These are phyloP conservation scores for Chloroclystis v-ata DNA, from an alignment of 2,888 invertebrate species.

Conservation along the genomic window DNA sequence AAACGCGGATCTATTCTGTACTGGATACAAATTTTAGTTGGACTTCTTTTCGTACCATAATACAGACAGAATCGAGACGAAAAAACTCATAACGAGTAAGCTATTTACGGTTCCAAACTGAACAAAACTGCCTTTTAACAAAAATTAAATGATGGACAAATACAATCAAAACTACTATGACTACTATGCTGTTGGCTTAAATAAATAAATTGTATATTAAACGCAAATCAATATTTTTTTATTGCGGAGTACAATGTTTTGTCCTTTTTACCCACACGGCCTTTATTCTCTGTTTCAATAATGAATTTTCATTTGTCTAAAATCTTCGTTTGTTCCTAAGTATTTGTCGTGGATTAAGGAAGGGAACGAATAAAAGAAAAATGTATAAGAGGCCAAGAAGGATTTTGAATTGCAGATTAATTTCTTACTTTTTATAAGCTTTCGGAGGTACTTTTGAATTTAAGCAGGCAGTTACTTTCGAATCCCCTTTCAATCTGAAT, in stretches of 20 bases:
- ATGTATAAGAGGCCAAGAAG: slow-evolving; percentile 47
- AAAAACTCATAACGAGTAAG: too few species aligned
- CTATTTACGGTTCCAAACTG: too few species aligned
- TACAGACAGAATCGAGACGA: too few species aligned
- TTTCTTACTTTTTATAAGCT: slow-evolving; percentile 63
- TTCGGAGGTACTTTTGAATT: slow-evolving; percentile 53
- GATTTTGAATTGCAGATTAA: slow-evolving; percentile 68
- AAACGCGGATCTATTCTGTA: too few species aligned
- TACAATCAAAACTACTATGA: too few species aligned
- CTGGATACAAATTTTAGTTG: too few species aligned
- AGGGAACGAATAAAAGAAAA: slow-evolving; percentile 44
- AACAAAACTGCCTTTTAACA: too few species aligned
- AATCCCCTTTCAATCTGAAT: slow-evolving; percentile 40
- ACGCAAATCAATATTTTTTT: background rate
- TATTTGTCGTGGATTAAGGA: slow-evolving; percentile 44
- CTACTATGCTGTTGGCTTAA: too few species aligned
- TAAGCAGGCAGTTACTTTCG: slow-evolving; percentile 48
- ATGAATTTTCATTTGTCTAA: slow-evolving; percentile 26
- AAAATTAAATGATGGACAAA: too few species aligned
- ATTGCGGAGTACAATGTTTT: background rate
- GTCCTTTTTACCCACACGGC: slow-evolving; percentile 2
- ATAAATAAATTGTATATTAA: background rate
- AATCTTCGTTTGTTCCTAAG: slow-evolving; percentile 26
- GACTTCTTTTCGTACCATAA: background rate
- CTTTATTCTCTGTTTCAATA: slow-evolving; percentile 18